These are phyloP conservation scores for Ispidina picta DNA, from an alignment of 2,797 vertebrate species.

Conservation along the genomic window DNA sequence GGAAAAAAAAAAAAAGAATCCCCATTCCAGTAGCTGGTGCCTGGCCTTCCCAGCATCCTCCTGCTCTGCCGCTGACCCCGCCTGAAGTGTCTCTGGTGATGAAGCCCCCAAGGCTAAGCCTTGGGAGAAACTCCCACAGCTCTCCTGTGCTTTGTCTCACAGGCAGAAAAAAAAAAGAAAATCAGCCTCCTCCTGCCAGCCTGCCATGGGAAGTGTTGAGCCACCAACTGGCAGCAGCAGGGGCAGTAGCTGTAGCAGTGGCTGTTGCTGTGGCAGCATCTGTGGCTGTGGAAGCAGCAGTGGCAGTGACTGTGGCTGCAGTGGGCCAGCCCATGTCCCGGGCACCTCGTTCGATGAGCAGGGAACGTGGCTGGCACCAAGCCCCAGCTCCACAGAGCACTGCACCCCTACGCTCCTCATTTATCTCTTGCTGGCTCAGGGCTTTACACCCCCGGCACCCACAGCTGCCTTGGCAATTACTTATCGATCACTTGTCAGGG, in stretches of 20 bases:
- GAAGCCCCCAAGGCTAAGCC: neutral
- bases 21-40: neutral
- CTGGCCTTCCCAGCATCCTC: neutral
- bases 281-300: neutral
- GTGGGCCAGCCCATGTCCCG: neutral
- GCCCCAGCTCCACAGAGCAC: neutral
- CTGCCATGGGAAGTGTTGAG: neutral
- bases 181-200: neutral
- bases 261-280: neutral
- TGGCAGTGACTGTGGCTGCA: neutral
- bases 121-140: neutral
- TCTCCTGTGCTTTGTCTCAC: neutral
- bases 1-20: neutral
- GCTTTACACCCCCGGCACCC: neutral
- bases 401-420: neutral
- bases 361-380: neutral
- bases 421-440: constrained; percentile 39
- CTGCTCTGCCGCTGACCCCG: neutral
- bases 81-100: neutral
- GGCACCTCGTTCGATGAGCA: neutral
- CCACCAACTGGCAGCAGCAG: neutral
- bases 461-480: constrained; percentile 67
- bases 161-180: neutral
- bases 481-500: constrained; percentile 72
- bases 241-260: neutral